Percentiles rank a stretch among this genome's conserved stretches.
Conservation (phyloP, 2,797 vertebrate genomes). For the Gymnocypris eckloni region DNA sequence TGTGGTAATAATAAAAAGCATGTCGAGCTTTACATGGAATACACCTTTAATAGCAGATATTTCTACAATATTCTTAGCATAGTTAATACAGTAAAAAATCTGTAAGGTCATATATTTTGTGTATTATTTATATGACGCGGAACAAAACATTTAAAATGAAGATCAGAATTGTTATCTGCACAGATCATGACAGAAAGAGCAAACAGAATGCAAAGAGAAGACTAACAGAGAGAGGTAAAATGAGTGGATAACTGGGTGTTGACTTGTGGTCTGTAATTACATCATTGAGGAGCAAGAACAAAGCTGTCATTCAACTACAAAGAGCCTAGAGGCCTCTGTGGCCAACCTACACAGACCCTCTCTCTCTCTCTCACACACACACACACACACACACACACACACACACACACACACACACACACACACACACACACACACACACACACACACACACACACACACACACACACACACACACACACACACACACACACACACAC, state of each 20-base stretch:
- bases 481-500: too few relatives aligned
- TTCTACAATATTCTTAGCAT: background rate
- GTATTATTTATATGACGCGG: background rate
- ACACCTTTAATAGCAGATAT: background rate
- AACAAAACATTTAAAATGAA: background rate
- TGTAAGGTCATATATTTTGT: background rate
- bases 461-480: background rate
- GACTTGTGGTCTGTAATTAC: constrained; percentile 68
- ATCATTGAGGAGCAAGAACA: constrained; percentile 55
- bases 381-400: background rate
- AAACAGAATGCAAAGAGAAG: constrained; percentile 2
- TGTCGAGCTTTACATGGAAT: background rate
- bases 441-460: background rate
- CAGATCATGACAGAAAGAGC: background rate
- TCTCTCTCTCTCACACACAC: background rate
- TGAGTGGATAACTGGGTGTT: constrained; percentile 13
- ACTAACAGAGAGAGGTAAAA: background rate
- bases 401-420: background rate
- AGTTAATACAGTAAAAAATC: background rate
- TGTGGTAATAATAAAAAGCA: background rate
- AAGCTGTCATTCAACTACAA: constrained; percentile 66
- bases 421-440: background rate
- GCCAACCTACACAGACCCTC: constrained; percentile 32
- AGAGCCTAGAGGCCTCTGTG: constrained; percentile 40
- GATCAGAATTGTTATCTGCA: background rate